Base-by-base conservation (phyloP, 2,888 invertebrate genomes). In the Nomada fucata region DNA sequence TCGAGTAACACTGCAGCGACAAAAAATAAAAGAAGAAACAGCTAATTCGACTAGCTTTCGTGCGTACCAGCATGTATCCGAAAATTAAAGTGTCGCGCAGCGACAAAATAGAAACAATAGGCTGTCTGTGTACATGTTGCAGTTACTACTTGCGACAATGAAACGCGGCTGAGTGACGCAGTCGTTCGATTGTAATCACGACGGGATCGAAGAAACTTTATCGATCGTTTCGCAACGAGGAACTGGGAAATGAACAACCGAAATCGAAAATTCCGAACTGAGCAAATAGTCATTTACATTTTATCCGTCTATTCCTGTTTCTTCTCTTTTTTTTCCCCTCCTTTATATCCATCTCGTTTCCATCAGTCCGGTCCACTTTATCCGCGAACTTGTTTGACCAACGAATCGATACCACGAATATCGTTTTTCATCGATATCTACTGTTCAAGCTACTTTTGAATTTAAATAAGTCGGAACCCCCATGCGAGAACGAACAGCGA, bases 301-400 rank as follows among this genome's bases (percentile, higher is more conserved):
- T 55, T 44, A 60, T n/a, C 44, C 11, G 3, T 10, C 18, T 42
- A 15, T 44, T 29, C 23, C 10, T 29, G 18, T 53, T 44, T 11
- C 7, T 42, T 13, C 9, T 13, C 7, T 36, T 18, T 59, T 59
- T 3, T 26, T 13, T 4, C 9, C 11, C n/a, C 11, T 42, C 42
- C 50, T 20, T 74, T 74, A 26, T 44, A 61, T 29, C 67, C 61
- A 57, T 64, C 53, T 76, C 44, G 71, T 59, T 68, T 75, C 79
- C 76, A 83, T 82, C 75, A 57, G 44, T 44, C 52, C 50, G 36
- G 42, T 23, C 65, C 75, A 69, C 50, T 71, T 68, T 67, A 47
- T 76, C 67, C n/a, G 65, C 60, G 53, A 15, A 60, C 67, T 79
- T 77, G 79, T 86, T 84, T 82, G 82, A 84, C 86, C 82, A 76